Percentiles rank a stretch among this genome's conserved stretches.
These are phyloP conservation scores for Catharus bicknelli DNA, from an alignment of 2,113 vertebrate genomes.

Conservation along the genomic window DNA sequence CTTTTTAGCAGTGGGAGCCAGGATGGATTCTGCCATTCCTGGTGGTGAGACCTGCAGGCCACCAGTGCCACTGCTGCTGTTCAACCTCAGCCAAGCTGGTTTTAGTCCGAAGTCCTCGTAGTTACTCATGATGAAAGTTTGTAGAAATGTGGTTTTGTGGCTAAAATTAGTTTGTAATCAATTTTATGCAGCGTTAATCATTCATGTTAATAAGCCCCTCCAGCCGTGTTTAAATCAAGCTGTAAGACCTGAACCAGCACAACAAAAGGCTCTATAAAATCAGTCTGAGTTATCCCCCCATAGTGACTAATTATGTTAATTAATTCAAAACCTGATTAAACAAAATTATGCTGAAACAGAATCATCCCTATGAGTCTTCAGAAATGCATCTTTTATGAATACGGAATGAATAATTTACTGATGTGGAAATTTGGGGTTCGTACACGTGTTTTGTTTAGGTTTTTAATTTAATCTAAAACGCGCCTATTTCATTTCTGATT, in stretches of 20 bases:
- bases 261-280: constrained; percentile 47
- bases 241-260: constrained; percentile 1
- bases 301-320: constrained; percentile 45
- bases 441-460: accelerated
- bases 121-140: neutral
- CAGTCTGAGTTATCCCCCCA: neutral
- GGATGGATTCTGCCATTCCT: neutral
- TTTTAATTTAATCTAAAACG: neutral
- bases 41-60: accelerated
- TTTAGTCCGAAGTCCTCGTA: neutral
- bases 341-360: constrained; percentile 17
- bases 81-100: neutral
- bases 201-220: constrained; percentile 26
- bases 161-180: constrained; percentile 36
- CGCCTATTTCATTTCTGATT: neutral
- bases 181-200: constrained; percentile 42
- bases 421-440: neutral
- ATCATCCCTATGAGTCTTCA: neutral
- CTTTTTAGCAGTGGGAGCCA: neutral
- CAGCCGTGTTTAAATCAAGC: neutral
- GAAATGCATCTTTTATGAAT: neutral
- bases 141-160: neutral
- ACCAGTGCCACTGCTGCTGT: neutral
- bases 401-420: neutral
- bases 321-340: constrained; percentile 57